Evolutionary conservation across 2,888 invertebrate genomes (phyloP).

Genomic region (Agrilus cyanescens): DNA sequence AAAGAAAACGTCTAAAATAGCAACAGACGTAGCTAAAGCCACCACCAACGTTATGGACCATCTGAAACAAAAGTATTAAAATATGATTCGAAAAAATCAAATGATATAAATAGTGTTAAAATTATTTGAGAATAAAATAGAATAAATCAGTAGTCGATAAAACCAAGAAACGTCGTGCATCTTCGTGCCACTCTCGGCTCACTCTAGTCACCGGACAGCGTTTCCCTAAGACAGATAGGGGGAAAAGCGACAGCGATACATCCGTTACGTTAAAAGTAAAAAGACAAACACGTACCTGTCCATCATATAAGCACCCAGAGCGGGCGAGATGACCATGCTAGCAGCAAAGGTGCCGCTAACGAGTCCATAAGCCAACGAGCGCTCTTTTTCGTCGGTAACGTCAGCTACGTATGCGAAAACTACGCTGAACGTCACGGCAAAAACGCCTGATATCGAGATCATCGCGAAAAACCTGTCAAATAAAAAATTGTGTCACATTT

Average conservation of each 20-base stretch:
- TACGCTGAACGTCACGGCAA: slow-evolving; percentile 98
- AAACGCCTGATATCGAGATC: slow-evolving; percentile 97
- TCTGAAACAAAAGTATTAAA: slow-evolving; percentile 29
- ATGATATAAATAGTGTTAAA: background rate
- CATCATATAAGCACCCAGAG: slow-evolving; percentile 83
- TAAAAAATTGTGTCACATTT: too few species aligned
- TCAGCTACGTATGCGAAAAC: slow-evolving; percentile 99
- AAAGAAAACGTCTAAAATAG: slow-evolving; percentile 93
- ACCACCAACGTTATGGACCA: slow-evolving; percentile 68
- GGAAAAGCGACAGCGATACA: too few species aligned
- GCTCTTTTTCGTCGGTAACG: slow-evolving; percentile 92
- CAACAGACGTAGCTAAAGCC: slow-evolving; percentile 89
- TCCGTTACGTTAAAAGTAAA: too few species aligned
- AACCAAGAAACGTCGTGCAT: too few species aligned
- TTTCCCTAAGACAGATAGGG: too few species aligned
- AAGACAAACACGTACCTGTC: slow-evolving; percentile 41
- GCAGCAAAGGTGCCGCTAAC: slow-evolving; percentile 95
- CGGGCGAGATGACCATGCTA: slow-evolving; percentile 96
- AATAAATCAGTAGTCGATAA: too few species aligned
- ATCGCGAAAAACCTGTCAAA: slow-evolving; percentile 74
- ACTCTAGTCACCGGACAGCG: too few species aligned
- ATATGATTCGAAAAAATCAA: background rate
- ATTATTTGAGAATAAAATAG: too few species aligned
- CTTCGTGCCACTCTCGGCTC: too few species aligned
- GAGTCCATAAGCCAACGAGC: slow-evolving; percentile 90